Evolutionary conservation across 2,888 invertebrate species (phyloP), one percentile per base, ranked within the genome.

Genomic region (Cantharis nigra): DNA sequence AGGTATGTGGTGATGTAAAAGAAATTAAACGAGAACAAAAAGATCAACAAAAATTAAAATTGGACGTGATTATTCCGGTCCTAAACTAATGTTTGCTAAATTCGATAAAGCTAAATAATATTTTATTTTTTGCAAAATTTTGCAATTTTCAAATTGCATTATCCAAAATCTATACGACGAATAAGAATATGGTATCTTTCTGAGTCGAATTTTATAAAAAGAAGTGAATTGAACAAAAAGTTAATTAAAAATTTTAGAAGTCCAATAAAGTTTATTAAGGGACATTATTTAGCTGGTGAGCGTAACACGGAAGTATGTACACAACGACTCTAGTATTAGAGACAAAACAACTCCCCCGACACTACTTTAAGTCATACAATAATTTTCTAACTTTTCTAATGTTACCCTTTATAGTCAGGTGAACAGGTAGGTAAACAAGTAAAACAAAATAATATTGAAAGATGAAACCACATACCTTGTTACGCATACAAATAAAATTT

Each of bases 321-420:
- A 49, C 49, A 49, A n/a, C 49, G 49, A 49, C 49, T 49, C 1
- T 33, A 33, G 33, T 33, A 33, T 33, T 49, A 49, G 49, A 49
- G 49, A 49, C 49, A 49, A n/a, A n/a, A 67, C 65, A 23, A 67
- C 65, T 67, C 65, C 65, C 65, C 9, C 5, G 26, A 23, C n/a
- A 67, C 65, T 67, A 67, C 23, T 67, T 67, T 67, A 26, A 67
- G 65, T 26, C n/a, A 26, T 23, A 26, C 65, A 67, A 67, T 67
- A 67, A 67, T 67, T 67, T 67, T 13, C 5, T 67, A 67, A 67
- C 65, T 67, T 67, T 67, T 67, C 65, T 67, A 20, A 67, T 67
- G 26, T 67, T 67, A 49, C 49, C 7, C 49, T 49, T 49, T 49
- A 49, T 49, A 49, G 49, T n/a, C n/a, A n/a, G 49, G 49, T 49